Base-by-base conservation (phyloP, 2,113 vertebrate species). In the Turdus rufiventris region DNA sequence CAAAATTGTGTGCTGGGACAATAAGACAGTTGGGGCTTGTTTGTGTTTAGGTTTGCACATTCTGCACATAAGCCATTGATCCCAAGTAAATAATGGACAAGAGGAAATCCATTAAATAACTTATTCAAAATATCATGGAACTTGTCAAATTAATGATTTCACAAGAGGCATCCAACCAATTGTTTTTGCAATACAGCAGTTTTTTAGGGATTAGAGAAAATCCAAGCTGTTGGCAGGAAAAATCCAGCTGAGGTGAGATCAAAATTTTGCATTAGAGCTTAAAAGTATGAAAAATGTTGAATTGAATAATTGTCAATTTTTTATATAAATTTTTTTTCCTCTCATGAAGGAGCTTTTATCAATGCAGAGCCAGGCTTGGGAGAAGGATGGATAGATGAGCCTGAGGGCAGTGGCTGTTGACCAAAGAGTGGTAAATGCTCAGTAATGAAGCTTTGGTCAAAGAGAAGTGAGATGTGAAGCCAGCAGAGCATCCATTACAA, bases 31-130 rank as follows among this genome's bases (percentile, higher is more conserved):
- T 20, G 6, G 67, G 53, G 33, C 60, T 94, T 60, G 42, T 86
- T 95, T 93, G 45, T 67, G 29, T 90, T 93, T 90, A 68, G 84
- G 38, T 94, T 93, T 88, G 68, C 79, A 75, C 72, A 83, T 91
- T 94, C 72, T 84, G 73, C 48, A 18, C 43, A 42, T 45, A 80
- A 85, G 62, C 45, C 58, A 74, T 87, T 68, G 88, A 89, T 88
- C 70, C 54, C 67, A 63, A 76, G 61, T 31, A 91, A 91, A 85
- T 87, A 57, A 91, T 56, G 61, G 63, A 63, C 28, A 38, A 50
- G 71, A 89, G 76, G 75, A 85, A 80, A 91, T 81, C 61, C 70
- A 89, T 96, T 94, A 84, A 94, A 76, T 60, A 65, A 83, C 18
- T 85, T 89, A 85, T 63, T 77, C 88, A 87, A 66, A 96, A 53